Conservation (phyloP, 2,113 vertebrate genomes). For the Brachionichthys hirsutus region DNA sequence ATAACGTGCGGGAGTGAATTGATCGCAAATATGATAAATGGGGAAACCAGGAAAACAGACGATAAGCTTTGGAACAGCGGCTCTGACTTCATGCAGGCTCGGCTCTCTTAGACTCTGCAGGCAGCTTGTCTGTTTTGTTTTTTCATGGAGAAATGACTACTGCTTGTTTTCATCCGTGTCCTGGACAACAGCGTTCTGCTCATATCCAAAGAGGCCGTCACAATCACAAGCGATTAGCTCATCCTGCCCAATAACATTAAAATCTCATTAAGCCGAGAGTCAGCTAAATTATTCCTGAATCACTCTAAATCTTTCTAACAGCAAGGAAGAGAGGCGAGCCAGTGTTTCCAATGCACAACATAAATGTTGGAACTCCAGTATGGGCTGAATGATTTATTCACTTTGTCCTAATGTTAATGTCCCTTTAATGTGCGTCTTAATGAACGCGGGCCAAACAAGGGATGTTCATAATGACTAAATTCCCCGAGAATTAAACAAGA, state of each 20-base stretch:
- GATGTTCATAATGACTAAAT: background rate
- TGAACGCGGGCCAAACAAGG: too few relatives aligned
- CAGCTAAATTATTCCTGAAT: background rate
- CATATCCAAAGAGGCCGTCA: conserved; percentile 10
- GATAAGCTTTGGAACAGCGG: background rate
- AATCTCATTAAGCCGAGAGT: conserved; percentile 22
- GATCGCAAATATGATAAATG: conserved; percentile 24
- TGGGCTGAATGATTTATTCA: background rate
- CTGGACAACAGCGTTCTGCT: conserved; percentile 23
- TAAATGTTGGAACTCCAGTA: too few relatives aligned
- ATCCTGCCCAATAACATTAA: conserved; percentile 24
- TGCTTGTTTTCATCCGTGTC: conserved; percentile 34
- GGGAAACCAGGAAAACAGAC: conserved; percentile 10
- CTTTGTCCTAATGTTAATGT: too few relatives aligned
- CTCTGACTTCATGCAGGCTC: conserved; percentile 6
- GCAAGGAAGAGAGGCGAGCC: too few relatives aligned
- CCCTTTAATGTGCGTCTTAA: background rate
- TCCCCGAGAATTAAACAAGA: background rate
- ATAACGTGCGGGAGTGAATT: conserved; percentile 28
- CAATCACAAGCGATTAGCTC: conserved; percentile 14
- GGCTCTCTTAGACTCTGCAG: background rate
- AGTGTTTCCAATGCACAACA: too few relatives aligned
- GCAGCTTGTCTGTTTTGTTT: background rate
- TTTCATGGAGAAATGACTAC: conserved; percentile 8
- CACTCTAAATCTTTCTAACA: too few relatives aligned